A percentile compares a stretch with the other conserved stretches of the same genome.
These are phyloP conservation scores for Crocallis elinguaria DNA, from an alignment of 2,888 invertebrate species.

Conservation along the genomic window DNA sequence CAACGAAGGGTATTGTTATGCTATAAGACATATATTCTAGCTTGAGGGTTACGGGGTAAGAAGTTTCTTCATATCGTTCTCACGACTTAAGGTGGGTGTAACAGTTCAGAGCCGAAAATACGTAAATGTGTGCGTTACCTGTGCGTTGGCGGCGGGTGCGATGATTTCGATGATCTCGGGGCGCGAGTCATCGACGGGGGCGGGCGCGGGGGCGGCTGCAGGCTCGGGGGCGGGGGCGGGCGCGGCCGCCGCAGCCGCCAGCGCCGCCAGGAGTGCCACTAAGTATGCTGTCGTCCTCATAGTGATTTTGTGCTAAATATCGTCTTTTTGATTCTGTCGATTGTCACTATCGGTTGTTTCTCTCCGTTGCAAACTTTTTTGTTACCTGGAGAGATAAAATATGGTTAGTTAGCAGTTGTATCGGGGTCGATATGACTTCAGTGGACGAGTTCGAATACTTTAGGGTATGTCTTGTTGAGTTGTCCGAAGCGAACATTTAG, in stretches of 20 bases:
- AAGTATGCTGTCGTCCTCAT: conserved; percentile 39
- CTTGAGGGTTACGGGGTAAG: too few relatives aligned
- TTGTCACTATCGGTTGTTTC: conserved; percentile 20
- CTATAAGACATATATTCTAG: too few relatives aligned
- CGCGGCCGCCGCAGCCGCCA: conserved; percentile 48
- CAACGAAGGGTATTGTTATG: too few relatives aligned
- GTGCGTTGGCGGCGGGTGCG: conserved; percentile 78
- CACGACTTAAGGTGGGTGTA: too few relatives aligned
- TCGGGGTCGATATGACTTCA: neutral
- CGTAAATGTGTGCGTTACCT: conserved; percentile 56
- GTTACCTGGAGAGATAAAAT: conserved; percentile 43
- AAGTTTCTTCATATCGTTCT: too few relatives aligned
- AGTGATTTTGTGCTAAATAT: conserved; percentile 6
- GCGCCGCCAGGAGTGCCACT: conserved; percentile 34
- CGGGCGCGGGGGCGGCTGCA: conserved; percentile 49
- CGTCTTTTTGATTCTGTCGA: neutral
- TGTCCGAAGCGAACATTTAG: neutral
- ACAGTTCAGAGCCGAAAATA: too few relatives aligned
- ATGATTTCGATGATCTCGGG: conserved; percentile 83
- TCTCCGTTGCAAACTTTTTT: conserved; percentile 47
- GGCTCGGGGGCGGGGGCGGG: conserved; percentile 57
- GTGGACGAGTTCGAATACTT: conserved; percentile 1
- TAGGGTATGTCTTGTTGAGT: neutral
- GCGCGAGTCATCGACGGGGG: conserved; percentile 60
- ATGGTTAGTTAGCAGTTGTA: conserved; percentile 4